These are phyloP conservation scores for Cyclina sinensis DNA, from an alignment of 1,140 invertebrate genomes.

Conservation along the genomic window DNA sequence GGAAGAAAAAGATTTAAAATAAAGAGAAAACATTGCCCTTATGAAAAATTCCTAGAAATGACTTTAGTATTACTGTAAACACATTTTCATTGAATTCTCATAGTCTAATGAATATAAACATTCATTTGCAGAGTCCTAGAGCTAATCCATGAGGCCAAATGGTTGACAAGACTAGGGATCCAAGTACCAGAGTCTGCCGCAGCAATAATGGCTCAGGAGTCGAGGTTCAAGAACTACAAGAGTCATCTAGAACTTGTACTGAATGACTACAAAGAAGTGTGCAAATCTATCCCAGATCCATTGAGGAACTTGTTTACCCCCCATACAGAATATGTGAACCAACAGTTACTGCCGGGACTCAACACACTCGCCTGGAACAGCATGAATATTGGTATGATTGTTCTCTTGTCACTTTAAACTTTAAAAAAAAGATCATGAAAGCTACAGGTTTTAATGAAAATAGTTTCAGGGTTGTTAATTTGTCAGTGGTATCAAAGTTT, in stretches of 20 bases:
- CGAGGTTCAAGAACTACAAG: slow-evolving; percentile 86
- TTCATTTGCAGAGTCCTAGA: slow-evolving; percentile 81
- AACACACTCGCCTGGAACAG: slow-evolving; percentile 86
- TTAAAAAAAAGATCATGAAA: too few species aligned
- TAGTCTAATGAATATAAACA: too few species aligned
- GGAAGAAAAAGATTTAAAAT: too few species aligned
- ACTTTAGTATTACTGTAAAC: too few species aligned
- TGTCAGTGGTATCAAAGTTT: too few species aligned
- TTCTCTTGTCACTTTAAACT: too few species aligned
- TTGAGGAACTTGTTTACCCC: slow-evolving; percentile 81
- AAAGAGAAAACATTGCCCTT: too few species aligned
- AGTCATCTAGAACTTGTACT: slow-evolving; percentile 85
- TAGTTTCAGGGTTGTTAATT: too few species aligned
- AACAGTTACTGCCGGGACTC: slow-evolving; percentile 85
- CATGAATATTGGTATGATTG: slow-evolving; percentile 86
- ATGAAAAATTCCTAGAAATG: too few species aligned
- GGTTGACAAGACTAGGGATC: slow-evolving; percentile 84
- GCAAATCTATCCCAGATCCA: slow-evolving; percentile 80
- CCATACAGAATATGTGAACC: slow-evolving; percentile 82
- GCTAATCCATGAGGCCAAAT: slow-evolving; percentile 86
- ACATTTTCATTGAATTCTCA: too few species aligned
- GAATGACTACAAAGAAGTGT: slow-evolving; percentile 80
- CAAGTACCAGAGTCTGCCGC: slow-evolving; percentile 84
- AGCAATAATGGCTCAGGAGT: slow-evolving; percentile 84
- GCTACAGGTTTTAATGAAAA: too few species aligned